Evolutionary conservation across 2,888 invertebrate genomes (phyloP).

Genomic region (Beris morrisii): DNA sequence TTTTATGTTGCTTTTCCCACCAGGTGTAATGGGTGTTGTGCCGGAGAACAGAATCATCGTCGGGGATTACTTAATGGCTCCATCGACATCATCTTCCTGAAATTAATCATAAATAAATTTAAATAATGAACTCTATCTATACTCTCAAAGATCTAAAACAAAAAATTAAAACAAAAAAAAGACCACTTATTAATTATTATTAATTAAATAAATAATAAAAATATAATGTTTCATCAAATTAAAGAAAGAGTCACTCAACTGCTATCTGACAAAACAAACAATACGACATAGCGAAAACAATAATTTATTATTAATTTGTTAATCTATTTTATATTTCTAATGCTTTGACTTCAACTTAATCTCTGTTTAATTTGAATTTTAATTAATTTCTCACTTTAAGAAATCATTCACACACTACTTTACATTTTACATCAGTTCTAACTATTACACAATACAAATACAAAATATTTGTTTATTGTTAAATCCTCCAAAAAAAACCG

Average conservation of each 20-base stretch:
- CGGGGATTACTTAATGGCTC: slow-evolving; percentile 65
- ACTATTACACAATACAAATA: no score
- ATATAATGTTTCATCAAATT: not conserved
- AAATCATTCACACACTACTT: no score
- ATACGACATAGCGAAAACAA: no score
- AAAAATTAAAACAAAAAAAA: slow-evolving; percentile 12
- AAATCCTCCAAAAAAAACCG: not conserved
- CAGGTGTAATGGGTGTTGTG: slow-evolving; percentile 67
- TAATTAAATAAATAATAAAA: not conserved
- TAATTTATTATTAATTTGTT: no score
- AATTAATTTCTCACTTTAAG: no score
- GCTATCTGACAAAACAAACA: no score
- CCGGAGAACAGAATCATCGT: slow-evolving; percentile 67
- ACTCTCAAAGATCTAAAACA: slow-evolving; percentile 16
- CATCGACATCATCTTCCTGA: slow-evolving; percentile 55
- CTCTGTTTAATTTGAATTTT: no score
- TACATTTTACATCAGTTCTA: no score
- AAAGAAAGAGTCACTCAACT: no score
- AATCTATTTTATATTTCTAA: no score
- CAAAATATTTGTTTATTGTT: no score
- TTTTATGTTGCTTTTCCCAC: slow-evolving; percentile 55
- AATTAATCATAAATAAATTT: slow-evolving; percentile 20
- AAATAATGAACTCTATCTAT: slow-evolving; percentile 39
- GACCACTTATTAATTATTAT: not conserved
- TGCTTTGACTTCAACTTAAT: no score